A percentile compares a stretch with the other conserved stretches of the same genome.
Conservation (phyloP, 1,140 invertebrate species). For the Adelges cooleyi region DNA sequence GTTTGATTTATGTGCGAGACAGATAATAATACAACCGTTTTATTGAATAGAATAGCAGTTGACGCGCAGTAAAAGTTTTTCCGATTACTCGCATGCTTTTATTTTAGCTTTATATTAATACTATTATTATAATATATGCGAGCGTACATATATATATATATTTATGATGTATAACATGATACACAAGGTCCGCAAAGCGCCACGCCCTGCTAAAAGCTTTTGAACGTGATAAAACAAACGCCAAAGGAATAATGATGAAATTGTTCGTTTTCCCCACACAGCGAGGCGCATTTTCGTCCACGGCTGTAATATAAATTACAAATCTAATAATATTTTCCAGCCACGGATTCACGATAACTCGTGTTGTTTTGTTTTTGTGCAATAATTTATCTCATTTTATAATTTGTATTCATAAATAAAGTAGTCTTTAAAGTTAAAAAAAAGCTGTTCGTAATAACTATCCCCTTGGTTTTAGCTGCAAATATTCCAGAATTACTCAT, state of each 20-base stretch:
- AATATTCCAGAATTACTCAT: too few relatives aligned
- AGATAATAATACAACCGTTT: too few relatives aligned
- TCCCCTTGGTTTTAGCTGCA: too few relatives aligned
- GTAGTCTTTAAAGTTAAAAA: neutral
- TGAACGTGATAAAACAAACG: slow-evolving; percentile 1
- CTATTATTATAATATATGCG: neutral
- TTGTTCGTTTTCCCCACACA: neutral
- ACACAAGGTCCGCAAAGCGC: neutral
- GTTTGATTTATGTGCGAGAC: too few relatives aligned
- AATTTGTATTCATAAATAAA: neutral
- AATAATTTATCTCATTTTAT: neutral
- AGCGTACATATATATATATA: neutral
- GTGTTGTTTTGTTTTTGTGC: neutral
- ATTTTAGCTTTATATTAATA: neutral
- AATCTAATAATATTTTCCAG: too few relatives aligned
- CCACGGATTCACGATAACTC: neutral
- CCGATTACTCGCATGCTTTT: too few relatives aligned
- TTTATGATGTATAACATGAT: neutral
- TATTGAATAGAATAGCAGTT: too few relatives aligned
- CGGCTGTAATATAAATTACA: neutral
- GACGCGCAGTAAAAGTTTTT: too few relatives aligned
- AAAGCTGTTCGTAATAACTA: too few relatives aligned
- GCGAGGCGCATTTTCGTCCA: neutral
- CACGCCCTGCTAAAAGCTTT: slow-evolving; percentile 22
- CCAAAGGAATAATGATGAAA: neutral